Base-by-base conservation (phyloP, 37 sponge, comb jelly and placozoan genomes). In the Aplysina aerophoba region DNA sequence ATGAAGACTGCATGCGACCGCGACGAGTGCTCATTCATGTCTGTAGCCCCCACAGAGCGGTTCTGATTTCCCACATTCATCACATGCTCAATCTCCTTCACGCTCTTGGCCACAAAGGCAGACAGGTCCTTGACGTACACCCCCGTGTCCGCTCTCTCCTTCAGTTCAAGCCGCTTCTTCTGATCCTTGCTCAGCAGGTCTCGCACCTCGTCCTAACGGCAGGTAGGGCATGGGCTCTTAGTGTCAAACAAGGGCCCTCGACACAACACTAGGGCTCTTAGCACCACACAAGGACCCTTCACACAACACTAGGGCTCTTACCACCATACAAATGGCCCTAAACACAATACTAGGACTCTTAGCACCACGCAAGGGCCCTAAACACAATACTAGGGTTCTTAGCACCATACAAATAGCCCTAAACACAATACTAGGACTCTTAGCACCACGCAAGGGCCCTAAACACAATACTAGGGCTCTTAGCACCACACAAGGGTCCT, bases 21-120 rank as follows among this genome's bases (percentile, higher is more conserved):
- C n/a, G 99, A 99, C 13, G 99, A 99, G 84, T 97, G 97, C 82
- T 97, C 91, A 81, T 99, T 99, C 99, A 99, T 99, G 73, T 95
- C 88, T 13, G 99, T 99, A 27, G 87, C 73, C 91, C 97, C 97
- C 21, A 97, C 97, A 50, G 88, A 55, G 74, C 99, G 87, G 88
- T 99, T 97, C 82, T 93, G 89, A 81, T 95, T 95, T 12, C 99
- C 99, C 2, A 99, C 96, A 60, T 55, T 89, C 99, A 99, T 99
- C 77, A 99, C 99, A 80, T 93, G 94, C 54, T 97, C 97, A 59
- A 99, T 95, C 83, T 99, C 99, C 85, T 97, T 97, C 15, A 95
- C 92, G 82, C 91, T 94, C 85, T 97, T 99, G 59, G 98, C 88
- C 41, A 99, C 91, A 89, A 99, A 97, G 0, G 99, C 95, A 5